These are phyloP conservation scores for Menura novaehollandiae DNA, from an alignment of 2,113 vertebrate species.

Conservation along the genomic window DNA sequence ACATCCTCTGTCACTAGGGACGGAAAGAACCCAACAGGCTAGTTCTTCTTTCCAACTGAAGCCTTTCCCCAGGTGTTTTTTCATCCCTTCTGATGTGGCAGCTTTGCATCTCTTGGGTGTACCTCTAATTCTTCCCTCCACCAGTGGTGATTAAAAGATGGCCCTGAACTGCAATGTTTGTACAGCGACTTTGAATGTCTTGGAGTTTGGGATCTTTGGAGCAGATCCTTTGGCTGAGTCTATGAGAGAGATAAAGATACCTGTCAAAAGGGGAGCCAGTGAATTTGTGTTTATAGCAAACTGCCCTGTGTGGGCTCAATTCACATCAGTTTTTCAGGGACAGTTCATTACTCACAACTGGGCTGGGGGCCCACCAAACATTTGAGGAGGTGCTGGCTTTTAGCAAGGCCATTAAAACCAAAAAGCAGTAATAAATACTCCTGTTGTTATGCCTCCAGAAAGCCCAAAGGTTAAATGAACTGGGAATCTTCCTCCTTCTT, in stretches of 20 bases:
- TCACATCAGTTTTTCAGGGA: neutral
- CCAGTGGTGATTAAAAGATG: neutral
- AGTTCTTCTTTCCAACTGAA: neutral
- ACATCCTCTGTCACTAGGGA: neutral
- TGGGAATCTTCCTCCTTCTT: neutral
- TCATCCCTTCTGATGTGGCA: neutral
- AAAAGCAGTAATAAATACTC: conserved; percentile 19
- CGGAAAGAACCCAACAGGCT: rapidly evolving
- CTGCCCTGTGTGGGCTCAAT: neutral
- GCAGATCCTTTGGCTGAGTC: neutral
- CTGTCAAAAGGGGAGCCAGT: conserved; percentile 2
- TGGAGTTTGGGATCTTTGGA: neutral
- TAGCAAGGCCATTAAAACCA: neutral
- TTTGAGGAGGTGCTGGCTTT: conserved; percentile 2
- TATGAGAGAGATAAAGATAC: neutral
- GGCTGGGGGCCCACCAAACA: conserved; percentile 7
- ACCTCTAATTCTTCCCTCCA: neutral
- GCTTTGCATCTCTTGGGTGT: neutral
- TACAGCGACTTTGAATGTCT: neutral
- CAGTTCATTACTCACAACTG: neutral
- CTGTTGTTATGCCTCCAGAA: neutral
- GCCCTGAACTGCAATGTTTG: neutral
- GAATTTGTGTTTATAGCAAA: neutral
- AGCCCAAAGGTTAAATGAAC: neutral
- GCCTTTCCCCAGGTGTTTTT: neutral